These are phyloP conservation scores for Drosophila villosipedis DNA, from an alignment of 2,888 invertebrate genomes.

Conservation along the genomic window DNA sequence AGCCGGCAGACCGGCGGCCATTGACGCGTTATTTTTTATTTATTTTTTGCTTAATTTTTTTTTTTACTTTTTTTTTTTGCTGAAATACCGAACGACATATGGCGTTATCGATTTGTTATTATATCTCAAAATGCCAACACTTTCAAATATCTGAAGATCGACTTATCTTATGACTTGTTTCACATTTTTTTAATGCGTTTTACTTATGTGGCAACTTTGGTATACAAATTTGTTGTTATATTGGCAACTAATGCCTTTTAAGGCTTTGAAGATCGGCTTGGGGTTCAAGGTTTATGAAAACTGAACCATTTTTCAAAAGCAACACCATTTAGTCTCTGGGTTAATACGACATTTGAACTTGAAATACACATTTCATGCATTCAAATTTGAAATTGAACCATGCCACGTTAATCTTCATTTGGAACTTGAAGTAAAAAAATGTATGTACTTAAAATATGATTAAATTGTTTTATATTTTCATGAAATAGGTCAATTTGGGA, in stretches of 20 bases:
- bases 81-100: slow-evolving; percentile 20
- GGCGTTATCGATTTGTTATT: slow-evolving; percentile 17
- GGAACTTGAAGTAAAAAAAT: background rate
- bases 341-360: background rate
- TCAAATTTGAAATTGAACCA: background rate
- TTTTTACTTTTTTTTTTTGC: background rate
- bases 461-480: slow-evolving; percentile 6
- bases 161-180: background rate
- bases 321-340: background rate
- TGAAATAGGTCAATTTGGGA: background rate
- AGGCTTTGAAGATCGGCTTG: background rate
- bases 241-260: background rate
- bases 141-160: background rate
- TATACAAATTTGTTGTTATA: background rate
- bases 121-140: slow-evolving; percentile 3
- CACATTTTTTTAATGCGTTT: background rate
- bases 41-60: background rate
- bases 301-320: background rate
- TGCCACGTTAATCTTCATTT: background rate
- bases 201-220: background rate
- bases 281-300: background rate
- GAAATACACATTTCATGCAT: background rate
- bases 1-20: slow-evolving; percentile 23
- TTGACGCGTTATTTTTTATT: slow-evolving; percentile 17
- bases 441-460: background rate